phyloP scores from a whole-genome alignment of 2,797 vertebrate species.

The Hapalemur alaotrensis region DNA sequence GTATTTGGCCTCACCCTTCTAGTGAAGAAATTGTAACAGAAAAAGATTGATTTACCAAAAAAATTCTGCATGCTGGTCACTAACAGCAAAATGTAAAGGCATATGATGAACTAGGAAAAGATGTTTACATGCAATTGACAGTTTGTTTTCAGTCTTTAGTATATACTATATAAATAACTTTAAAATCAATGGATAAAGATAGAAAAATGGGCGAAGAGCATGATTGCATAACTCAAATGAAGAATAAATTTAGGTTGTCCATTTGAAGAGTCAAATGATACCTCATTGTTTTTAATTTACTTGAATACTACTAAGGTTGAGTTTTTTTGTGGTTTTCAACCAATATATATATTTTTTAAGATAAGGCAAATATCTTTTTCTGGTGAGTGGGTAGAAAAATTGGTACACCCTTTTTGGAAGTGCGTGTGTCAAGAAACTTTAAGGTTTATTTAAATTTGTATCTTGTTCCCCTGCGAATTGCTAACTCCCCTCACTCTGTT shows the following conservation, averaged over 20 bases:
- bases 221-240: background rate
- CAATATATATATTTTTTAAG: background rate
- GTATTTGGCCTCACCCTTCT: background rate
- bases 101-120: background rate
- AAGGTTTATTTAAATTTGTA: background rate
- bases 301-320: background rate
- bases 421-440: background rate
- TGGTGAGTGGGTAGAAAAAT: background rate
- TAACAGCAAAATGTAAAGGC: background rate
- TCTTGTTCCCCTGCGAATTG: background rate
- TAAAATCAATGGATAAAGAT: background rate
- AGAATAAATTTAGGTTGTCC: background rate
- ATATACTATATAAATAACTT: background rate
- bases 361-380: background rate
- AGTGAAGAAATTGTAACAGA: background rate
- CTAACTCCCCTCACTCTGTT: background rate
- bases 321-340: background rate
- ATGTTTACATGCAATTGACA: background rate
- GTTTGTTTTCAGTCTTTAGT: background rate
- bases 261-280: background rate
- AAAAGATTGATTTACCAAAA: background rate
- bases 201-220: background rate
- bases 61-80: background rate
- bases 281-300: background rate
- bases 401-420: background rate